Evolutionary conservation across 53 echinoderm and acorn worm genomes (phyloP).

Genomic region (Hippasteria phrygiana): DNA sequence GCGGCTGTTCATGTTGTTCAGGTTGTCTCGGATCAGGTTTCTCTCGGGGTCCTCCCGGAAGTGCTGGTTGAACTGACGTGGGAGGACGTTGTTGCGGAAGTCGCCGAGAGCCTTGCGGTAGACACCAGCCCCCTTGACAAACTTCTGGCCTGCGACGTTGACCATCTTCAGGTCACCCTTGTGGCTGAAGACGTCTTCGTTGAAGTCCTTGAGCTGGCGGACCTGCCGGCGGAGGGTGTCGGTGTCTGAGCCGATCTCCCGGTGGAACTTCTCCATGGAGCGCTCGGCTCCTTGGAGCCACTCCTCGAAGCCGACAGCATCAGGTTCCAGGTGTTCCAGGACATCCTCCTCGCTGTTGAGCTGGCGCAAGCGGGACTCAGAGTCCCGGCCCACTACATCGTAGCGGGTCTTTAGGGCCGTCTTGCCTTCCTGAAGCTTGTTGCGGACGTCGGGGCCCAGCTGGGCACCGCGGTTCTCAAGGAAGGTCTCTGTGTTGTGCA

Average conservation of each 20-base stretch:
- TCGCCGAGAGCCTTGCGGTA: conserved; percentile 76
- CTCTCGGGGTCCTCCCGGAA: conserved; percentile 87
- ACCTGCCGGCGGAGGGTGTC: conserved; percentile 90
- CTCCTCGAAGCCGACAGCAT: conserved; percentile 77
- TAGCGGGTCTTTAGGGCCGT: conserved; percentile 82
- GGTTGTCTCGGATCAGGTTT: conserved; percentile 78
- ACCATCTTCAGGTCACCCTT: conserved; percentile 89
- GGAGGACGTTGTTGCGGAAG: conserved; percentile 81
- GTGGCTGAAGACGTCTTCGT: conserved; percentile 88
- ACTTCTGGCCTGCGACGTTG: conserved; percentile 92
- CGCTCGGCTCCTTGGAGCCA: conserved; percentile 87
- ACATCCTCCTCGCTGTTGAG: conserved; percentile 79
- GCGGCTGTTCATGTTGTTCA: conserved; percentile 81
- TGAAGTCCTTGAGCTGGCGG: conserved; percentile 87
- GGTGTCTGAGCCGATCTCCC: conserved; percentile 77
- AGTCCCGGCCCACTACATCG: conserved; percentile 69
- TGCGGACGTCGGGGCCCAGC: conserved; percentile 85
- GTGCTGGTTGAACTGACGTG: conserved; percentile 87
- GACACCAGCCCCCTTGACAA: conserved; percentile 73
- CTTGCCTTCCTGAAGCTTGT: conserved; percentile 89
- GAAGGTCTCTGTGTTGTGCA: conserved; percentile 92
- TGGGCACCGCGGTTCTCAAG: conserved; percentile 77
- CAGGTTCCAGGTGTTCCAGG: conserved; percentile 90
- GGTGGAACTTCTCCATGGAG: conserved; percentile 78
- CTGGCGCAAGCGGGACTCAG: conserved; percentile 81